These are phyloP conservation scores for Hesperia comma DNA, from an alignment of 2,888 invertebrate genomes.

Conservation along the genomic window DNA sequence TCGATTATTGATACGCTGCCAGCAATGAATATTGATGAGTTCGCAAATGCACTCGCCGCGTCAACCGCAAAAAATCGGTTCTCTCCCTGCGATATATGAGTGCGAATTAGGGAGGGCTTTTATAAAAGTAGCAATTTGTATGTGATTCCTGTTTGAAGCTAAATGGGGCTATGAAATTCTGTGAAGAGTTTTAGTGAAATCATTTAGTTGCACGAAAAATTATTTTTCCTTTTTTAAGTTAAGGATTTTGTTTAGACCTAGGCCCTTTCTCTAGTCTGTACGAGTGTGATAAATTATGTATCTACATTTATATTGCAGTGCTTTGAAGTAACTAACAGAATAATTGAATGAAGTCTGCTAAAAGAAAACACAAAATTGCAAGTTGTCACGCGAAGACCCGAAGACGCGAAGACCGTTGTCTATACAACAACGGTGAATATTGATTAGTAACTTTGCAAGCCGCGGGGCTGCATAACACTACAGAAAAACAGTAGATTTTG, in stretches of 20 bases:
- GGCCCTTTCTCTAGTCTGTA: no score
- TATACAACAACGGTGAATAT: background rate
- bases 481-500: background rate
- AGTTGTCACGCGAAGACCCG: no score
- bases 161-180: background rate
- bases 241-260: no score
- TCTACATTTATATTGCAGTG: no score
- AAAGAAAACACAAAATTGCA: no score
- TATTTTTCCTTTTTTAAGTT: no score
- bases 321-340: no score
- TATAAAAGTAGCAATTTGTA: constrained; percentile 26
- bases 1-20: constrained; percentile 68
- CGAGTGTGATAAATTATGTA: no score
- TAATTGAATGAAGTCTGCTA: no score
- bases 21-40: constrained; percentile 74
- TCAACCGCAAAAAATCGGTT: constrained; percentile 47
- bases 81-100: constrained; percentile 37
- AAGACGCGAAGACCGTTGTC: background rate
- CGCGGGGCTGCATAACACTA: background rate
- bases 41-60: constrained; percentile 65
- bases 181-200: no score
- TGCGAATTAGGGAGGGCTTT: constrained; percentile 11
- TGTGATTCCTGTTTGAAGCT: background rate
- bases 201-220: no score
- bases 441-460: background rate